Evolutionary conservation across 2,797 vertebrate species (phyloP).

Genomic region (Sebastes jordani): DNA sequence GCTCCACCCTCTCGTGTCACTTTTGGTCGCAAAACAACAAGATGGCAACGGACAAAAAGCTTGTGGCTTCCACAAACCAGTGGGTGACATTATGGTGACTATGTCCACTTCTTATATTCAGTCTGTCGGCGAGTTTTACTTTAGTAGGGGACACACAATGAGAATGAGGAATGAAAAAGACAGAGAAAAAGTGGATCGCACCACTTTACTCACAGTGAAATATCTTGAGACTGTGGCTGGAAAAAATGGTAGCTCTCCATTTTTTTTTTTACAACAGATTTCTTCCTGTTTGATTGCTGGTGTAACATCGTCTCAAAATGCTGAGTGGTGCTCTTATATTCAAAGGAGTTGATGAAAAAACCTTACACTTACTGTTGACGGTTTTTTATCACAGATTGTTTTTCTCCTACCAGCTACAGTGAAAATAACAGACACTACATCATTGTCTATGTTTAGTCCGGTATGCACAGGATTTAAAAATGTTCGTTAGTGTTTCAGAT

Average conservation of each 20-base stretch:
- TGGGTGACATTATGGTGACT: no score
- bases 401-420: background rate
- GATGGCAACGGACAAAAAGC: rapidly evolving
- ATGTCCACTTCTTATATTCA: no score
- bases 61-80: no score
- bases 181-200: background rate
- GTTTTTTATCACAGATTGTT: background rate
- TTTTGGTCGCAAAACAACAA: no score
- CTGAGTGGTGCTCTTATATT: background rate
- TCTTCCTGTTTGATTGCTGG: background rate
- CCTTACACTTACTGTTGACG: background rate
- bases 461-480: background rate
- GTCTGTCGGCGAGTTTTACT: rapidly evolving
- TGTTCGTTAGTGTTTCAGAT: background rate
- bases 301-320: background rate
- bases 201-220: background rate
- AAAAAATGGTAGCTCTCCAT: background rate
- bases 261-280: background rate
- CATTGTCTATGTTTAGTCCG: background rate
- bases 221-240: background rate
- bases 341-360: background rate
- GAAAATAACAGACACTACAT: background rate
- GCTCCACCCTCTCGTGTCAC: no score
- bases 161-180: background rate
- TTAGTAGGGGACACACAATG: background rate